Conservation (phyloP, 1,140 invertebrate genomes). For the Hermatobates lingyangjiaoensis region DNA sequence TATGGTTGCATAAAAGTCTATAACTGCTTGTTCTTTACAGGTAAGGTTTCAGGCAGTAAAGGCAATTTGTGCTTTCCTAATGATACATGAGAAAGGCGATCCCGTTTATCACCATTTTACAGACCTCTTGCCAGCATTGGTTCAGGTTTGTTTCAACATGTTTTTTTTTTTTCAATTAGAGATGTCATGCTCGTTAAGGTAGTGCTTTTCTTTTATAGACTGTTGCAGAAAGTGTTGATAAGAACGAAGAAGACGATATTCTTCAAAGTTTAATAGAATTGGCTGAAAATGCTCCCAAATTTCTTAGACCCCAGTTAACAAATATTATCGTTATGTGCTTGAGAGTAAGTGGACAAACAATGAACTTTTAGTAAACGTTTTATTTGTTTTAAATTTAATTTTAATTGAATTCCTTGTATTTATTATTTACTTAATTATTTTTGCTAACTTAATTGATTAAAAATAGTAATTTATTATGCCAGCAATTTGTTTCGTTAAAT, state of each 20-base stretch:
- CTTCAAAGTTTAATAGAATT: constrained; percentile 85
- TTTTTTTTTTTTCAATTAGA: background rate
- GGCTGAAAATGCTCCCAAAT: constrained; percentile 83
- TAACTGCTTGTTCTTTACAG: constrained; percentile 16
- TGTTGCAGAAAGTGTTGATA: constrained; percentile 56
- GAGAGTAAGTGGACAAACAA: constrained; percentile 55
- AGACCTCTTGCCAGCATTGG: constrained; percentile 60
- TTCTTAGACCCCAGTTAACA: constrained; percentile 66
- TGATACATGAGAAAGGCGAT: constrained; percentile 76
- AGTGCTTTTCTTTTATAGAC: constrained; percentile 33
- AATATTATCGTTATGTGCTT: constrained; percentile 80
- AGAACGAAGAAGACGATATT: constrained; percentile 73
- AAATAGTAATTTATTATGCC: background rate
- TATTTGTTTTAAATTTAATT: no score
- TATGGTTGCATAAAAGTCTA: background rate
- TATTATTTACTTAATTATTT: no score
- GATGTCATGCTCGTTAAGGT: background rate
- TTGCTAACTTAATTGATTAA: background rate
- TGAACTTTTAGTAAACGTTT: background rate
- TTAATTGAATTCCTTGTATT: no score
- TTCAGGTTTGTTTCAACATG: constrained; percentile 31
- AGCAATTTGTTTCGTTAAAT: no score
- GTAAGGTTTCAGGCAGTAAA: constrained; percentile 63
- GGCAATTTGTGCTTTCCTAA: constrained; percentile 75
- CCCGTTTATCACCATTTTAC: constrained; percentile 70